These are phyloP conservation scores for Tapirus indicus DNA, from an alignment of 2,797 vertebrate species.

Conservation along the genomic window DNA sequence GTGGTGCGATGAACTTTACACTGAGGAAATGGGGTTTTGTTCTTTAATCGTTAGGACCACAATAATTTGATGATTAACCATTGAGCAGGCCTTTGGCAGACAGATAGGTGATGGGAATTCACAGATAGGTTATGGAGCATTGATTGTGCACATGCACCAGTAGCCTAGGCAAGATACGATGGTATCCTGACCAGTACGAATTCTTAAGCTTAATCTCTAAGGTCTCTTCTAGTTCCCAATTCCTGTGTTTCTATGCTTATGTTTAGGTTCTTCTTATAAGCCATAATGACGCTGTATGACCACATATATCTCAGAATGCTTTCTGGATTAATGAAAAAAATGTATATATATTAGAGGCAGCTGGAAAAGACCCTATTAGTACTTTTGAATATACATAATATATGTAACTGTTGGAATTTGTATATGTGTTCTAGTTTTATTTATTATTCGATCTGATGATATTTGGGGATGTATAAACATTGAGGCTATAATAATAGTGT, in stretches of 20 bases:
- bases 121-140: not conserved
- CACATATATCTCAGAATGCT: constrained; percentile 40
- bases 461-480: constrained; percentile 12
- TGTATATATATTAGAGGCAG: not conserved
- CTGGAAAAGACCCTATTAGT: not conserved
- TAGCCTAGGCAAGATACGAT: not conserved
- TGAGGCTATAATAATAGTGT: not conserved
- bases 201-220: constrained; percentile 1
- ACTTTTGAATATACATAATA: not conserved
- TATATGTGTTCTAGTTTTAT: constrained; percentile 45
- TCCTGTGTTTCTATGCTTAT: not conserved
- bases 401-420: constrained; percentile 38
- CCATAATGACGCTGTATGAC: not conserved
- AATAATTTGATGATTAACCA: not conserved
- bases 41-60: not conserved
- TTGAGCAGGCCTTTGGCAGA: not conserved
- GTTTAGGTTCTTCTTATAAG: not conserved
- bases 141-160: not conserved
- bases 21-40: constrained; percentile 13
- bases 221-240: not conserved
- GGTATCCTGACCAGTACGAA: not conserved
- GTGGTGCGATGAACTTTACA: not conserved
- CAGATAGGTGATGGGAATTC: not conserved
- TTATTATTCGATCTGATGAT: constrained; percentile 54
- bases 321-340: not conserved